Conservation (phyloP, 2,888 invertebrate genomes). For the Eupeodes luniger region DNA sequence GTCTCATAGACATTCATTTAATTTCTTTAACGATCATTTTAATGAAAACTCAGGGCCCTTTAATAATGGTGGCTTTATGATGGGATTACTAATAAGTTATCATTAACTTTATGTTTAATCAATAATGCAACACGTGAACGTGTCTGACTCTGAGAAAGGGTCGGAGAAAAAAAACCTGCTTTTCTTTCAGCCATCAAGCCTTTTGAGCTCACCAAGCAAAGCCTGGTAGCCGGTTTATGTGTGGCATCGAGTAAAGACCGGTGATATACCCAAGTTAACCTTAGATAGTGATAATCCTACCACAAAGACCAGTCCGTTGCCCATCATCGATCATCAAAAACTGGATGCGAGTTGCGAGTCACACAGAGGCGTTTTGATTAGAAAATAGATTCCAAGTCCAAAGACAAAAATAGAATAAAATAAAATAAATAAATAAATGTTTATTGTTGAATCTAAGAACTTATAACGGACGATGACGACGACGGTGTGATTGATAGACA, state of each 20-base stretch:
- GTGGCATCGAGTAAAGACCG: constrained; percentile 10
- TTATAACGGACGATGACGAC: background rate
- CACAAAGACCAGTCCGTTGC: constrained; percentile 49
- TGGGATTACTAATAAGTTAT: constrained; percentile 62
- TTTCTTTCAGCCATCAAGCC: constrained; percentile 36
- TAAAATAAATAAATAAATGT: constrained; percentile 15
- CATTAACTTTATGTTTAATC: constrained; percentile 67
- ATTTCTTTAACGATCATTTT: constrained; percentile 54
- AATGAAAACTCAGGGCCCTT: constrained; percentile 36
- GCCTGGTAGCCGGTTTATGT: constrained; percentile 66
- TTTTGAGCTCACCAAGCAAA: constrained; percentile 16
- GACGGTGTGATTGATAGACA: constrained; percentile 70
- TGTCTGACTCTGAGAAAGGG: background rate
- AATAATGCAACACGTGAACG: constrained; percentile 49
- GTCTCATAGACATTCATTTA: constrained; percentile 42
- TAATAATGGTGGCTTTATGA: background rate
- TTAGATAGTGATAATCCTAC: constrained; percentile 53
- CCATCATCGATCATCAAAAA: constrained; percentile 67
- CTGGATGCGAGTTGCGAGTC: constrained; percentile 38
- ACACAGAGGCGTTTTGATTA: constrained; percentile 66
- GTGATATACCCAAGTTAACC: constrained; percentile 66
- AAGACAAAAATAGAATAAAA: background rate
- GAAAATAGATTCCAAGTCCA: constrained; percentile 30
- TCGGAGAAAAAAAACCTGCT: constrained; percentile 41
- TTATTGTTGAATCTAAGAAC: constrained; percentile 45